Conservation (phyloP, 2,113 vertebrate genomes). For the Pundamilia nyererei region DNA sequence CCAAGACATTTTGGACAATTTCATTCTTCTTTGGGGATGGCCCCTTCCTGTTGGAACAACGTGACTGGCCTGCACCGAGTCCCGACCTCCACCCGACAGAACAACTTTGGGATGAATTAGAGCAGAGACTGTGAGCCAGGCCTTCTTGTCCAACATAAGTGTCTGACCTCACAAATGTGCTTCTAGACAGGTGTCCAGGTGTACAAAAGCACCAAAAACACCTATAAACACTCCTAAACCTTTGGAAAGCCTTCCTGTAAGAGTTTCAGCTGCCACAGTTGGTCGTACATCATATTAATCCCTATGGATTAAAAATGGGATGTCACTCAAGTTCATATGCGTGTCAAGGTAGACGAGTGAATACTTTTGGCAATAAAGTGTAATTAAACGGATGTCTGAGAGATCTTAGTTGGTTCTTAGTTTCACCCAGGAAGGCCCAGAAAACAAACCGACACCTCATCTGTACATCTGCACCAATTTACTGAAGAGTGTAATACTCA, state of each 20-base stretch:
- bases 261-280: too few species aligned
- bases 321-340: rapidly evolving
- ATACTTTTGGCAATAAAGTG: background rate
- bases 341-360: background rate
- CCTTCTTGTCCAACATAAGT: background rate
- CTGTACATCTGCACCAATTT: background rate
- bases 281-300: too few species aligned
- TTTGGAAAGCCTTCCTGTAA: too few species aligned
- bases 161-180: background rate
- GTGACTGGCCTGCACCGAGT: background rate
- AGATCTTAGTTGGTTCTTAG: background rate
- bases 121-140: background rate
- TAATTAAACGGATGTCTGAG: background rate
- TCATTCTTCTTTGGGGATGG: background rate
- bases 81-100: background rate
- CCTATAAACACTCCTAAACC: background rate
- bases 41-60: background rate
- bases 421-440: background rate
- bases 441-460: background rate
- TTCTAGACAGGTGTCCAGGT: background rate
- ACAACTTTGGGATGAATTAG: background rate
- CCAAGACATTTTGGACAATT: background rate
- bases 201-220: background rate
- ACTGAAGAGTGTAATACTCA: rapidly evolving
- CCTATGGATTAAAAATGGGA: background rate